These are phyloP conservation scores for Gorsachius magnificus DNA, from an alignment of 2,797 vertebrate genomes.

Conservation along the genomic window DNA sequence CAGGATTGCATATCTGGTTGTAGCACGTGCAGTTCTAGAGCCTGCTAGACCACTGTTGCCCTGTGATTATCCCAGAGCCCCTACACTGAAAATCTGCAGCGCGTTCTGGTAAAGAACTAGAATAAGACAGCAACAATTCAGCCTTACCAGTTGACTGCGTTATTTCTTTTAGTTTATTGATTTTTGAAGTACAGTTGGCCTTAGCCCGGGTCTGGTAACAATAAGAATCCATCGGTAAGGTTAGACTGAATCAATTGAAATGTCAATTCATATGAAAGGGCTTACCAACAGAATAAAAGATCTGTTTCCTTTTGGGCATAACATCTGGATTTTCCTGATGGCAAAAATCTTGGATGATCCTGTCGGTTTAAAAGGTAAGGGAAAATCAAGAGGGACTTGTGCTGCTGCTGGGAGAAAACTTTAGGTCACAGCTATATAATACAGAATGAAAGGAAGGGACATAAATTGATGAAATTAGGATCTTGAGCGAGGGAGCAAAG, in stretches of 20 bases:
- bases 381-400: neutral
- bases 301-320: neutral
- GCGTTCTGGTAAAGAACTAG: neutral
- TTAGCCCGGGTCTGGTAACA: neutral
- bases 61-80: neutral
- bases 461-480: constrained; percentile 30
- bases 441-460: neutral
- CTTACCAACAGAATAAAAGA: neutral
- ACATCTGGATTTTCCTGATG: neutral
- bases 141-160: neutral
- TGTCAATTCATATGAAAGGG: neutral
- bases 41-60: neutral
- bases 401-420: neutral
- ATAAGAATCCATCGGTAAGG: neutral
- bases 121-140: neutral
- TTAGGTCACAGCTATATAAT: neutral
- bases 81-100: neutral
- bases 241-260: neutral
- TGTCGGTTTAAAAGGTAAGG: neutral
- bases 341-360: neutral
- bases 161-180: neutral
- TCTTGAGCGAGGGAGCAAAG: constrained; percentile 34
- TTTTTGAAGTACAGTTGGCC: neutral
- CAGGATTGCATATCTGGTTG: neutral
- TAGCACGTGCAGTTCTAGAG: neutral